Evolutionary conservation across 2,113 vertebrate species (phyloP).

Genomic region (Platysternon megacephalum): DNA sequence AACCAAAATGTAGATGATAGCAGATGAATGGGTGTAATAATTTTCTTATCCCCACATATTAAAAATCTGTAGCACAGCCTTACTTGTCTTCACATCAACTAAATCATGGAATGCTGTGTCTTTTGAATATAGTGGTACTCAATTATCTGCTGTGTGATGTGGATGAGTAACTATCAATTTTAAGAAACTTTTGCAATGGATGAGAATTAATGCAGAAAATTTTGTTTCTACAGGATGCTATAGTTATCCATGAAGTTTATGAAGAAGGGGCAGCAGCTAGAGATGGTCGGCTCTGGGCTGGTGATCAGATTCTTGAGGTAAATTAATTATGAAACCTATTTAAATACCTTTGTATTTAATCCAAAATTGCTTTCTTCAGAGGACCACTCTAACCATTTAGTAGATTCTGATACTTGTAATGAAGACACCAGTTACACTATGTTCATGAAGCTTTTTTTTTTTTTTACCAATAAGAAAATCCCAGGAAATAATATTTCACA

Average conservation of each 20-base stretch:
- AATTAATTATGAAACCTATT: neutral
- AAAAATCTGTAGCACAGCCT: neutral
- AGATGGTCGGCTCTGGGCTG: constrained; percentile 94
- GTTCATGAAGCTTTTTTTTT: neutral
- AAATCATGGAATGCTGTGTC: neutral
- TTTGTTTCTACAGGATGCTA: constrained; percentile 86
- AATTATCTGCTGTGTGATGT: no score
- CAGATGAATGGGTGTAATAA: neutral
- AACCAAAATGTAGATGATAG: neutral
- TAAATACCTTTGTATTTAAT: neutral
- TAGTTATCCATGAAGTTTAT: constrained; percentile 98
- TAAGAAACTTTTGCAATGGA: neutral
- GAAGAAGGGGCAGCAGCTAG: constrained; percentile 96
- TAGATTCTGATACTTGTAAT: neutral
- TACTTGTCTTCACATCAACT: neutral
- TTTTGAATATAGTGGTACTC: neutral
- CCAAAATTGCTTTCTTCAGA: neutral
- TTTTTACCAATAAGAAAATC: neutral
- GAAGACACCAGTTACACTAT: neutral
- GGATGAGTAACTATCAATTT: fast-evolving
- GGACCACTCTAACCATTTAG: neutral
- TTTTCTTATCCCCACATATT: no score
- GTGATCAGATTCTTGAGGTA: constrained; percentile 97
- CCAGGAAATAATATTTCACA: constrained; percentile 4
- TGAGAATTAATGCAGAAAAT: neutral